phyloP scores from a whole-genome alignment of 2,888 invertebrate genomes.

The Cephonodes hylas region DNA sequence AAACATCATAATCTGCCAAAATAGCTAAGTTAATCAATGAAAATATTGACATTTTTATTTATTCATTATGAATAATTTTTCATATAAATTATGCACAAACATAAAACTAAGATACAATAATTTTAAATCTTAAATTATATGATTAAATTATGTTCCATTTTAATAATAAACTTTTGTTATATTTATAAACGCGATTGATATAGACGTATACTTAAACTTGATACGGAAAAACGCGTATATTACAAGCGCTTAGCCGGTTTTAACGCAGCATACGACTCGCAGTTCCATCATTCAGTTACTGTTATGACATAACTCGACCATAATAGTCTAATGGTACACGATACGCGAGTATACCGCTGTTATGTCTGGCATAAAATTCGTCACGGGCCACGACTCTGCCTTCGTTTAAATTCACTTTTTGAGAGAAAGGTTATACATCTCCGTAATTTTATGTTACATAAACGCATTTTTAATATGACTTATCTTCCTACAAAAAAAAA shows the following conservation, averaged over 20 bases:
- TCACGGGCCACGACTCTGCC: constrained; percentile 60
- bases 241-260: not conserved
- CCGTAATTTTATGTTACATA: constrained; percentile 48
- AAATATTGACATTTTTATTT: too few relatives aligned
- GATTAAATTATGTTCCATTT: too few relatives aligned
- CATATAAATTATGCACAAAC: too few relatives aligned
- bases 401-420: constrained; percentile 53
- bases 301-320: constrained; percentile 1
- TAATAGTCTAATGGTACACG: constrained; percentile 7
- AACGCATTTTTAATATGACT: constrained; percentile 23
- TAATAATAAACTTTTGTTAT: too few relatives aligned
- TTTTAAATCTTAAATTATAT: too few relatives aligned
- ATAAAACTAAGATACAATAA: too few relatives aligned
- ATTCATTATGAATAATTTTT: too few relatives aligned
- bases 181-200: too few relatives aligned
- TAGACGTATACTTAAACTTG: not conserved
- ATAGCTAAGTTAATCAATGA: too few relatives aligned
- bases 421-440: constrained; percentile 62
- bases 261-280: not conserved
- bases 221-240: not conserved
- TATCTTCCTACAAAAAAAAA: constrained; percentile 15
- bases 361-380: constrained; percentile 54
- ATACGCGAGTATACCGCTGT: constrained; percentile 32
- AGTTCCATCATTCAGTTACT: not conserved
- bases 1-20: too few relatives aligned